Conservation (phyloP, 2,113 vertebrate genomes). For the Corydoras sp. region DNA sequence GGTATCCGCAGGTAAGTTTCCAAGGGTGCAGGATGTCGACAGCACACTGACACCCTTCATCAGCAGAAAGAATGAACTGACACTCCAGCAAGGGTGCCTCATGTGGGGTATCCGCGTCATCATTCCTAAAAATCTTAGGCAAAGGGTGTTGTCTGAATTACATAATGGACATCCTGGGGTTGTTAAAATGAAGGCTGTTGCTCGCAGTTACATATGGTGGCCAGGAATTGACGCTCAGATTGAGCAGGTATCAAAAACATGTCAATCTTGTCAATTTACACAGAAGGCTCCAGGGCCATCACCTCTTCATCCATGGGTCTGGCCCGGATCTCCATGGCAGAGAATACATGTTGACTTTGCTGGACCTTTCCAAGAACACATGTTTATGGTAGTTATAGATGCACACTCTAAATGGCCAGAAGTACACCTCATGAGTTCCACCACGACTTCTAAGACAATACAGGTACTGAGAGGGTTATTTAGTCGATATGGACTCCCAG, state of each 20-base stretch:
- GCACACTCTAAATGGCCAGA: conserved; percentile 25
- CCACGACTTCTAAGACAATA: background rate
- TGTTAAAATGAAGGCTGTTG: background rate
- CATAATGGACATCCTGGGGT: background rate
- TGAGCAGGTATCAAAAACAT: no score
- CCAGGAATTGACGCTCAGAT: no score
- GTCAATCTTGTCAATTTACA: no score
- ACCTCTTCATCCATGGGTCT: background rate
- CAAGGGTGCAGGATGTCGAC: no score
- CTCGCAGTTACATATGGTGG: background rate
- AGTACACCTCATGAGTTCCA: background rate
- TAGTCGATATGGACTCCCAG: no score
- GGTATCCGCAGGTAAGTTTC: no score
- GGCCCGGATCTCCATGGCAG: conserved; percentile 18
- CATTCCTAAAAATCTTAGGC: no score
- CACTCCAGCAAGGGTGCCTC: background rate
- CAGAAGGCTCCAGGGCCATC: background rate
- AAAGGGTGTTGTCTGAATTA: background rate
- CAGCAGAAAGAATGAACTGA: background rate
- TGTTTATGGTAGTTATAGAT: conserved; percentile 10
- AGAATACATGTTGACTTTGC: conserved; percentile 17
- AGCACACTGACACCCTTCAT: background rate
- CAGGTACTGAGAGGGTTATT: background rate
- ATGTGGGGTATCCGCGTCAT: no score
- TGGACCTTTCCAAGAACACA: conserved; percentile 11